Percentiles rank a stretch among this genome's conserved stretches.
Conservation (phyloP, 1,140 invertebrate species). For the Drosophila pachea region DNA sequence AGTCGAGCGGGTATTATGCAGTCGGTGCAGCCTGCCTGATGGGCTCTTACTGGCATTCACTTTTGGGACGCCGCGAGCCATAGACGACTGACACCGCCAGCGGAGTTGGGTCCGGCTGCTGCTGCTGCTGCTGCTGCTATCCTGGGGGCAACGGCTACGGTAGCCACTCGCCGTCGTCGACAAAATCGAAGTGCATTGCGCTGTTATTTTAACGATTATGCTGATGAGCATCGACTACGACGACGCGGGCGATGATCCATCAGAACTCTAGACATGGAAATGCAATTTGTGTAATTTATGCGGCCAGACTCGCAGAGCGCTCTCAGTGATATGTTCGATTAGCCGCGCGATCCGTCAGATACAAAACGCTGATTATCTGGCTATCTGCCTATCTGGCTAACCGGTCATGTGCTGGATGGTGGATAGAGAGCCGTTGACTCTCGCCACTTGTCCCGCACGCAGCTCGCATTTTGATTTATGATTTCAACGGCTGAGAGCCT, state of each 20-base stretch:
- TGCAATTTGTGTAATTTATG: slow-evolving; percentile 78
- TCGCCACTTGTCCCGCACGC: not conserved
- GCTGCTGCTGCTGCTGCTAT: not conserved
- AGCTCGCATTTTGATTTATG: slow-evolving; percentile 67
- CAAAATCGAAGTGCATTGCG: slow-evolving; percentile 72
- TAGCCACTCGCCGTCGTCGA: slow-evolving; percentile 65
- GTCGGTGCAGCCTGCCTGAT: not conserved
- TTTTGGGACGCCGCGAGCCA: slow-evolving; percentile 47
- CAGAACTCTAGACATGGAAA: slow-evolving; percentile 73
- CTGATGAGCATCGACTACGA: slow-evolving; percentile 64
- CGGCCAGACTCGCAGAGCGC: slow-evolving; percentile 26
- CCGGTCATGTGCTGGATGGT: too few species aligned
- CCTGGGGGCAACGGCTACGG: slow-evolving; percentile 45
- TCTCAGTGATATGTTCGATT: slow-evolving; percentile 60
- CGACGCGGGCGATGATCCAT: slow-evolving; percentile 73
- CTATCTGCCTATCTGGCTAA: too few species aligned
- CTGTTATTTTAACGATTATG: slow-evolving; percentile 78
- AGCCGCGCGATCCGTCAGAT: slow-evolving; percentile 69
- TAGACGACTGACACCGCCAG: slow-evolving; percentile 39
- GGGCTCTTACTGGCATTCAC: slow-evolving; percentile 1
- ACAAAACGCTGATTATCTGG: slow-evolving; percentile 68
- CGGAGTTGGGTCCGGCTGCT: slow-evolving; percentile 6
- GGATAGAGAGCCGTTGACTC: slow-evolving; percentile 12
- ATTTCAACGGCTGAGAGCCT: slow-evolving; percentile 56
- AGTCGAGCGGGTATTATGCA: not conserved